These are phyloP conservation scores for Mormyrus lacerda DNA, from an alignment of 2,113 vertebrate species.

Conservation along the genomic window DNA sequence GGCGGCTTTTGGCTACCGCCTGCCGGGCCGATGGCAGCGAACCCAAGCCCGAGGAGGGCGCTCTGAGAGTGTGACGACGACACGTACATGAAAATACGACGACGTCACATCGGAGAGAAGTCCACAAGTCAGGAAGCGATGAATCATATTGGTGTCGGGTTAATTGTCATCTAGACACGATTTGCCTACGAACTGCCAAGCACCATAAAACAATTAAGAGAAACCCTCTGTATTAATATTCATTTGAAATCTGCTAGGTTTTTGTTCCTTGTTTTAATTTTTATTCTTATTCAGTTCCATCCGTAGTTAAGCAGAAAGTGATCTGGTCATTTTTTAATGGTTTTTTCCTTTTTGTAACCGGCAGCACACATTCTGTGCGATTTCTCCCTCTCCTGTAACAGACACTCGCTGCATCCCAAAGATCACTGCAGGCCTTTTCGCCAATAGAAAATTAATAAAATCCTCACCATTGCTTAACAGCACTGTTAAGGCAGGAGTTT, in stretches of 20 bases:
- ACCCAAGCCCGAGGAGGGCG: not conserved
- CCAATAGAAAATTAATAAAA: not conserved
- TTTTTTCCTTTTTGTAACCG: not conserved
- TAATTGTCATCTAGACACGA: constrained; percentile 11
- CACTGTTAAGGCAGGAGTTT: not conserved
- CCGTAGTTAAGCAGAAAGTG: not conserved
- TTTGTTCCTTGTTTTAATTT: not conserved
- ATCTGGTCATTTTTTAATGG: not conserved
- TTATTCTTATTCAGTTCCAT: too few species aligned
- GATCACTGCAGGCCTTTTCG: not conserved
- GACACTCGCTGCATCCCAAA: not conserved
- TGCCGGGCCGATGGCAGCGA: not conserved
- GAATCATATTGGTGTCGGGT: not conserved
- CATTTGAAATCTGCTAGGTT: not conserved
- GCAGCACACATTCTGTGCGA: not conserved
- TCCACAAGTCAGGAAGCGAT: not conserved
- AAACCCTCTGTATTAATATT: not conserved
- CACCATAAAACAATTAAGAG: not conserved
- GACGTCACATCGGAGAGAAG: not conserved
- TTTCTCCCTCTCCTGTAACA: not conserved
- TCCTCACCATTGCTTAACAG: not conserved
- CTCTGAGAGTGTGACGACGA: not conserved
- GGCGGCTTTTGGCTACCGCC: not conserved
- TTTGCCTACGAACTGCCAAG: not conserved
- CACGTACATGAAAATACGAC: not conserved